These are phyloP conservation scores for Pygocentrus nattereri DNA, from an alignment of 2,797 vertebrate genomes.

Conservation along the genomic window DNA sequence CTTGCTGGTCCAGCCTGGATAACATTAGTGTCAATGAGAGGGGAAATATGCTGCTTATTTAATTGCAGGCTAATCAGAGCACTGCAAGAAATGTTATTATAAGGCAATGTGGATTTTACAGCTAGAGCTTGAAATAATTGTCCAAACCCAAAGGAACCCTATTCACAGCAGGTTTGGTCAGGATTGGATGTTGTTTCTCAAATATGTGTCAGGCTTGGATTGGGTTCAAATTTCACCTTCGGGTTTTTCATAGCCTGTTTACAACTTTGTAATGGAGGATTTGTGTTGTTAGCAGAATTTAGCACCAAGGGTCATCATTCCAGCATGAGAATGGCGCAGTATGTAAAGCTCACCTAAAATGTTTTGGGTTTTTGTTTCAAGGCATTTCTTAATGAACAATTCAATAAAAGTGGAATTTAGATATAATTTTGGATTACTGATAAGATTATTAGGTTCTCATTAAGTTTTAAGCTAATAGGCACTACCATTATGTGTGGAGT, in stretches of 20 bases:
- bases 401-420: too few relatives aligned
- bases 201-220: background rate
- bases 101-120: constrained; percentile 60
- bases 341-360: too few relatives aligned
- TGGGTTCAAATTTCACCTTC: background rate
- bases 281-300: too few relatives aligned
- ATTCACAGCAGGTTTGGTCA: background rate
- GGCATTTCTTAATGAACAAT: too few relatives aligned
- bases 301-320: too few relatives aligned
- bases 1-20: constrained; percentile 53
- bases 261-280: background rate
- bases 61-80: constrained; percentile 56
- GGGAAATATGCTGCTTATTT: constrained; percentile 74
- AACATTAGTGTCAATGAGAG: constrained; percentile 74
- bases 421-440: too few relatives aligned
- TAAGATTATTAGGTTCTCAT: too few relatives aligned
- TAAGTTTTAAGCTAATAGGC: too few relatives aligned
- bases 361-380: too few relatives aligned
- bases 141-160: background rate
- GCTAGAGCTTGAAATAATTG: background rate
- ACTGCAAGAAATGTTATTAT: constrained; percentile 57
- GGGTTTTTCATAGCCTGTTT: background rate
- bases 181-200: background rate
- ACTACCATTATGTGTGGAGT: too few relatives aligned
- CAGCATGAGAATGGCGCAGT: too few relatives aligned